Base-by-base conservation (phyloP, 2,113 vertebrate species). In the Cervus canadensis region DNA sequence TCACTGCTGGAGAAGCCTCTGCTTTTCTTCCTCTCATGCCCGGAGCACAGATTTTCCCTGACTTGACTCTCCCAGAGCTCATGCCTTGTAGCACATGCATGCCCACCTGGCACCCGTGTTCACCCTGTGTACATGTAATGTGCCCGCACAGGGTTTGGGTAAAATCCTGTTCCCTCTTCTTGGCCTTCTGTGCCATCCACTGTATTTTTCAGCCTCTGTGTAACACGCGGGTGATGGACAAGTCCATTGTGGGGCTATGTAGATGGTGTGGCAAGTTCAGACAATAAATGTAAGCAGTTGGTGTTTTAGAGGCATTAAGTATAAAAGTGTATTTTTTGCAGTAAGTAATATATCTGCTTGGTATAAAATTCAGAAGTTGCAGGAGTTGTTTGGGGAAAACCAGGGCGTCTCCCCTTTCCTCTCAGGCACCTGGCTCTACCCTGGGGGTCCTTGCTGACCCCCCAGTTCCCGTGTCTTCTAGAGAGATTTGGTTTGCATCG, bases 201-300 rank as follows among this genome's bases (percentile, higher is more conserved):
- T 14, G 6, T 57, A 43, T 26, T 23, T 82, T 60, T 33, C 62
- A 30, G 87, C 62, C 3, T 5, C 87, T 4, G 0, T 3, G 56
- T 7, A 5, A 13, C 57, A 7, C 2, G 7, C 23, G 28, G 78
- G 26, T 30, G 43, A 2, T 16, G 19, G 7, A 17, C 17, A 26
- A 3, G 76, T 30, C 48, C 54, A 0, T 2, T 7, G 14, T 0
- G n/a, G 52, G 45, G 59, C 5, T 16, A 8, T 48, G 50, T 4
- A 48, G 84, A 7, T n/a, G 14, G 52, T 4, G 5, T 11, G 21
- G 43, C 45, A 3, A 36, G 25, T 64, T 40, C 54, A 17, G 43
- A n/a, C 16, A 2, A 0, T 12, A 1, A 7, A 21, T 30, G 21
- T 11, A 2, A 45, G 78, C 23, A 6, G 2, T 6, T 19, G n/a